Percentiles rank a stretch among this genome's conserved stretches.
These are phyloP conservation scores for Peromyscus polionotus DNA, from an alignment of 2,113 vertebrate genomes.

Conservation along the genomic window DNA sequence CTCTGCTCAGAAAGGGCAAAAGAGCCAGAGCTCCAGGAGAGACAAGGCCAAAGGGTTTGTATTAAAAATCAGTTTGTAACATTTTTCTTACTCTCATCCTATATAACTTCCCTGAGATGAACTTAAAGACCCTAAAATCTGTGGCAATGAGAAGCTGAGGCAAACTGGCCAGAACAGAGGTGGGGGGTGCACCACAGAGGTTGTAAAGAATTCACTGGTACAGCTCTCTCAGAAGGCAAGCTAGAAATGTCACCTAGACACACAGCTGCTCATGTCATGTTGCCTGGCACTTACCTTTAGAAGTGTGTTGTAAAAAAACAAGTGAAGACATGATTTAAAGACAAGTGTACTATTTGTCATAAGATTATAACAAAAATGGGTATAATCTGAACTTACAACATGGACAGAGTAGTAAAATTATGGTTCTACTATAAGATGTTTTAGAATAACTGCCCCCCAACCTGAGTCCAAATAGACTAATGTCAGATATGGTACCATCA, in stretches of 20 bases:
- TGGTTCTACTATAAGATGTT: not conserved
- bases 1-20: not conserved
- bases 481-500: not conserved
- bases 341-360: not conserved
- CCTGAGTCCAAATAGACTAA: not conserved
- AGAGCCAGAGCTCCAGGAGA: not conserved
- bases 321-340: not conserved
- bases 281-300: not conserved
- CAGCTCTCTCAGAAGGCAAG: not conserved
- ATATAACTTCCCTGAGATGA: not conserved
- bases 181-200: not conserved
- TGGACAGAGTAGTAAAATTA: conserved; percentile 10
- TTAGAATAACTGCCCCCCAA: not conserved
- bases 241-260: conserved; percentile 11
- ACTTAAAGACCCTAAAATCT: not conserved
- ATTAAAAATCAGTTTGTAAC: not conserved
- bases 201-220: not conserved
- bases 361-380: conserved; percentile 46
- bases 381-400: conserved; percentile 17
- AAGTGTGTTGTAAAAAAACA: conserved; percentile 45
- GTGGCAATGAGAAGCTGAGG: not conserved
- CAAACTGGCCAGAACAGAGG: not conserved
- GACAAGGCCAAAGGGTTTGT: not conserved
- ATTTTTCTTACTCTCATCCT: not conserved
- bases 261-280: not conserved